A percentile compares a stretch with the other conserved stretches of the same genome.
These are phyloP conservation scores for Sebastolobus altivelis DNA, from an alignment of 2,797 vertebrate genomes.

Conservation along the genomic window DNA sequence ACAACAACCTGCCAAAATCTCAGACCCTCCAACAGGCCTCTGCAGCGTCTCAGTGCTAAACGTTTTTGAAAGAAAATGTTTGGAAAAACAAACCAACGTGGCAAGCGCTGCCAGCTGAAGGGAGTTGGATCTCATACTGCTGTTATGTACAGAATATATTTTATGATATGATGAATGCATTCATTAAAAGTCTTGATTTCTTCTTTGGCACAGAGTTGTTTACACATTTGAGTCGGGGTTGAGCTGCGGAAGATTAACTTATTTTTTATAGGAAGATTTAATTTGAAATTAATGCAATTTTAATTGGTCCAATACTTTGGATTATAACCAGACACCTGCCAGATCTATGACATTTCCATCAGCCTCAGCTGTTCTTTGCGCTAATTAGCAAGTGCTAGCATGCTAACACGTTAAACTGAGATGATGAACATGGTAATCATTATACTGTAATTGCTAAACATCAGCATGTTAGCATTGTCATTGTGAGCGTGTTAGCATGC, in stretches of 20 bases:
- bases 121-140: constrained; percentile 6
- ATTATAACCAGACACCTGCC: neutral
- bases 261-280: too few species aligned
- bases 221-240: neutral
- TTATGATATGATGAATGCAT: neutral
- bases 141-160: neutral
- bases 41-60: constrained; percentile 13
- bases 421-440: neutral
- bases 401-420: neutral
- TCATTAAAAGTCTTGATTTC: constrained; percentile 17
- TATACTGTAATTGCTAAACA: neutral
- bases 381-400: neutral
- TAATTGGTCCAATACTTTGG: neutral
- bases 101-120: neutral
- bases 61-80: constrained; percentile 26
- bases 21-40: constrained; percentile 7
- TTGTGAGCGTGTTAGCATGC: neutral
- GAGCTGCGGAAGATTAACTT: too few species aligned
- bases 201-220: constrained; percentile 23
- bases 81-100: constrained; percentile 8
- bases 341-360: neutral
- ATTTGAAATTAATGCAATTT: neutral
- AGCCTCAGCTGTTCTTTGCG: neutral
- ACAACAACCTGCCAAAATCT: constrained; percentile 43
- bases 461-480: neutral